Conservation (phyloP, 2,113 vertebrate species). For the Manacus vitellinus region DNA sequence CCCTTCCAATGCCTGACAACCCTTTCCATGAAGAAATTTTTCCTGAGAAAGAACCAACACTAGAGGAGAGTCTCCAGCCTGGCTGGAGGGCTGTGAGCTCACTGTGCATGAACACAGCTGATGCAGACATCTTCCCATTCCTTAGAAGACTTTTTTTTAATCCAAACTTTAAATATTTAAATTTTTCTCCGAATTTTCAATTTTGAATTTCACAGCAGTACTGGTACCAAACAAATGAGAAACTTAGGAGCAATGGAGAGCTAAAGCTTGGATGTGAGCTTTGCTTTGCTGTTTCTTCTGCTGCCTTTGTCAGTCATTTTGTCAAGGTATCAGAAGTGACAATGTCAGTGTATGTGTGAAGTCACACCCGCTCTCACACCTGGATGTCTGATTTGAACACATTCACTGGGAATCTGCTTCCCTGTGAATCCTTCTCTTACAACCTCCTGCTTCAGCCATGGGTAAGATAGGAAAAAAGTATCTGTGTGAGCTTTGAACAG, state of each 20-base stretch:
- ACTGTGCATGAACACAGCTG: rapidly evolving
- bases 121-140: neutral
- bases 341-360: rapidly evolving
- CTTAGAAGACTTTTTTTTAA: neutral
- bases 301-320: neutral
- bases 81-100: neutral
- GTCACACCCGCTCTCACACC: rapidly evolving
- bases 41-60: neutral
- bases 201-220: neutral
- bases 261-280: neutral
- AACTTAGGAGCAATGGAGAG: neutral
- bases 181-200: neutral
- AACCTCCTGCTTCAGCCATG: neutral
- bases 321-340: neutral
- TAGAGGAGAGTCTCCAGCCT: neutral
- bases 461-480: neutral
- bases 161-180: neutral
- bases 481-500: neutral
- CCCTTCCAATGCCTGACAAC: neutral
- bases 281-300: neutral
- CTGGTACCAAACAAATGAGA: neutral
- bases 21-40: neutral
- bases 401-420: neutral
- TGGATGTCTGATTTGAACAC: neutral
- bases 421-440: neutral